Evolutionary conservation across 2,888 invertebrate species (phyloP).

Genomic region (Ditula angustiorana): DNA sequence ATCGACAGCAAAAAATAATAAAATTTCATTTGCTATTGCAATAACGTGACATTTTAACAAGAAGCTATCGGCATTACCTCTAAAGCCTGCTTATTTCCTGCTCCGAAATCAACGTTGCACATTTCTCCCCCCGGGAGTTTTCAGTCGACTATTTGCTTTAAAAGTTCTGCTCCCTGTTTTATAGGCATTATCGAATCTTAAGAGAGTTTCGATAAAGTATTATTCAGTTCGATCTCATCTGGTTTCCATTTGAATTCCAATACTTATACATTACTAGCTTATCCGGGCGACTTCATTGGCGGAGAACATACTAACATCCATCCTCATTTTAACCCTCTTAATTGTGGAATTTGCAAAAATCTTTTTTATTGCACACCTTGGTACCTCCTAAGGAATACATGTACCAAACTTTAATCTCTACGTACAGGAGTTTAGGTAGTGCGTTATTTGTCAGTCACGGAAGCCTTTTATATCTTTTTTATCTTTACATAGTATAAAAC

Average conservation of each 20-base stretch:
- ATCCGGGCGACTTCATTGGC: no score
- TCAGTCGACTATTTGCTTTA: constrained; percentile 9
- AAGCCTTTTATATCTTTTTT: no score
- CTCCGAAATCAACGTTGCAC: constrained; percentile 5
- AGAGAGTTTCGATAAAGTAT: not conserved
- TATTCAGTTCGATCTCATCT: not conserved
- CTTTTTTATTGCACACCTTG: no score
- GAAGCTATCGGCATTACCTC: not conserved
- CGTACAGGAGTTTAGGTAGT: no score
- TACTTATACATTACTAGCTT: no score
- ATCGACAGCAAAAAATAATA: not conserved
- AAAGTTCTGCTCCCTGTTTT: constrained; percentile 3
- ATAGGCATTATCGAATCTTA: constrained; percentile 5
- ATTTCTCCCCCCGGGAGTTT: not conserved
- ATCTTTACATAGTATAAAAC: no score
- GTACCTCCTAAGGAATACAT: no score
- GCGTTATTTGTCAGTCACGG: no score
- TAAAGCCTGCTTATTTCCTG: not conserved
- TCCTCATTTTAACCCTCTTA: no score
- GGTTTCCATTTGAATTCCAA: not conserved
- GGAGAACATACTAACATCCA: no score
- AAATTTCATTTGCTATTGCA: not conserved
- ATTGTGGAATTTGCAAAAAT: no score
- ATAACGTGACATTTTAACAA: not conserved
- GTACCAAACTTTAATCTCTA: no score